A percentile compares a stretch with the other conserved stretches of the same genome.
These are phyloP conservation scores for Chromis chromis DNA, from an alignment of 2,797 vertebrate species.

Conservation along the genomic window DNA sequence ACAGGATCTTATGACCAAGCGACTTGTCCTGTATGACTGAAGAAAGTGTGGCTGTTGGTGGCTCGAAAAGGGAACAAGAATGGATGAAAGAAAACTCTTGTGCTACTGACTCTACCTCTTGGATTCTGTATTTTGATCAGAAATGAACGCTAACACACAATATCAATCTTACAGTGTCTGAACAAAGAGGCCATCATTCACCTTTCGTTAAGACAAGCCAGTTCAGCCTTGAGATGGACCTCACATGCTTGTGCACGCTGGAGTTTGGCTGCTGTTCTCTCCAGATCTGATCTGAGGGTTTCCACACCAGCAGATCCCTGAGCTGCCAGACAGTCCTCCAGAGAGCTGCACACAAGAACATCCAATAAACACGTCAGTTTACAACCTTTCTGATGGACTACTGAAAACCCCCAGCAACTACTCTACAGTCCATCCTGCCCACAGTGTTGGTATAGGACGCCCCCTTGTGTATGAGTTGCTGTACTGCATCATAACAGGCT, in stretches of 20 bases:
- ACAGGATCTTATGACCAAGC: too few relatives aligned
- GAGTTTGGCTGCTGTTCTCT: conserved; percentile 80
- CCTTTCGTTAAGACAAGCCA: conserved; percentile 88
- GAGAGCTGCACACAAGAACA: conserved; percentile 76
- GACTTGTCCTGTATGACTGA: too few relatives aligned
- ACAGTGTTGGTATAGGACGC: neutral
- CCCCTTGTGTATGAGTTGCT: conserved; percentile 38
- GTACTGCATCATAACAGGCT: conserved; percentile 14
- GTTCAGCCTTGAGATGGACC: conserved; percentile 85
- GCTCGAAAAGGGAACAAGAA: too few relatives aligned
- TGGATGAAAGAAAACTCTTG: too few relatives aligned
- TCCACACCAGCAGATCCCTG: conserved; percentile 67
- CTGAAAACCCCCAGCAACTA: neutral
- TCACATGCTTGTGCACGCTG: conserved; percentile 85
- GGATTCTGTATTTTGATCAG: too few relatives aligned
- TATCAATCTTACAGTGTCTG: neutral
- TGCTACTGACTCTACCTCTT: too few relatives aligned
- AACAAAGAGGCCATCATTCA: conserved; percentile 55
- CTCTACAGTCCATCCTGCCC: neutral
- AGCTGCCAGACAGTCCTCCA: conserved; percentile 85
- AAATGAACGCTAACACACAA: neutral
- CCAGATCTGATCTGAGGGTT: conserved; percentile 79
- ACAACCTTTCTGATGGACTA: neutral
- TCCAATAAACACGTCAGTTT: neutral
- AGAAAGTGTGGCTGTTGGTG: too few relatives aligned